Evolutionary conservation across 2,113 vertebrate species (phyloP).

Genomic region (Anolis carolinensis): DNA sequence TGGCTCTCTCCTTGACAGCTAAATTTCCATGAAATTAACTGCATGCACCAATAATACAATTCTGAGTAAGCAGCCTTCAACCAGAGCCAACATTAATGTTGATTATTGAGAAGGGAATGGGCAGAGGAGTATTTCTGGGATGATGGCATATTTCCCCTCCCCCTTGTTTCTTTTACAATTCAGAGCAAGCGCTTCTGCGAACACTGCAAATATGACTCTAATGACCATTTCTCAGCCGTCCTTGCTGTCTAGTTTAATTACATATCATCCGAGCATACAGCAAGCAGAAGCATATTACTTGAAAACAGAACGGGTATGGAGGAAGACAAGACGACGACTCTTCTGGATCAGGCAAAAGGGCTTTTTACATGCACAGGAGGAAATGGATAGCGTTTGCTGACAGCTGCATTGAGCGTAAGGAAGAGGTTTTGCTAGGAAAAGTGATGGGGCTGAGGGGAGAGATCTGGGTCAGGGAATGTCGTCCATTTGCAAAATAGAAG

Average conservation of each 20-base stretch:
- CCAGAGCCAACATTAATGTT: conserved; percentile 32
- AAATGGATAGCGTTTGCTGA: neutral
- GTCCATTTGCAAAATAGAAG: neutral
- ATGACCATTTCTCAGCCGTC: neutral
- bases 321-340: neutral
- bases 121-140: neutral
- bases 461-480: neutral
- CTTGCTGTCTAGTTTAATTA: conserved; percentile 14
- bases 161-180: neutral
- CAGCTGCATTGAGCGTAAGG: neutral
- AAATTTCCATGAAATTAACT: conserved; percentile 42
- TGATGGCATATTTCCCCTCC: neutral
- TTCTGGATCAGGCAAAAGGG: neutral
- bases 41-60: conserved; percentile 38
- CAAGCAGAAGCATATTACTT: neutral
- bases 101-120: conserved; percentile 28
- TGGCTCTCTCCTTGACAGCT: neutral
- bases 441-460: neutral
- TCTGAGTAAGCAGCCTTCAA: conserved; percentile 24
- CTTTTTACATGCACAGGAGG: neutral
- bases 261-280: neutral
- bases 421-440: neutral
- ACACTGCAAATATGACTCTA: neutral
- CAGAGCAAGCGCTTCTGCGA: conserved; percentile 2
- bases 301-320: neutral